Evolutionary conservation across 2,113 vertebrate genomes (phyloP), one percentile per base, ranked within the genome.

Genomic region (Gambusia affinis): DNA sequence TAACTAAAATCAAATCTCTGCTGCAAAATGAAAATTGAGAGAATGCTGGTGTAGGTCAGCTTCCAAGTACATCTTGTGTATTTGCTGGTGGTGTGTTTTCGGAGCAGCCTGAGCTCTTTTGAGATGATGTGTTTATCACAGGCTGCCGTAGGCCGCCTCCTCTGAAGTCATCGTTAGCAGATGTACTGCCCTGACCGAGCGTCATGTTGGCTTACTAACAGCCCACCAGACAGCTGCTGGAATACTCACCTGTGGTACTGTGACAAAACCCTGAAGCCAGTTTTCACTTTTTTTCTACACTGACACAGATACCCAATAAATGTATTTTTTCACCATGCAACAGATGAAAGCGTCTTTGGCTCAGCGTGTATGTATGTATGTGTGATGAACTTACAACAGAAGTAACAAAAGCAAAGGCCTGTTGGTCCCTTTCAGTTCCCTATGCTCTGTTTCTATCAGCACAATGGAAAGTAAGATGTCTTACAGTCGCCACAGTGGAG

Each of bases 261-360:
- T 92, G 88, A 89, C 89, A 89, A 87, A 57, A 90, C 88, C 88
- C 90, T 84, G 80, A 92, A 93, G 90, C 88, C 90, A 91, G 80
- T 92, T 92, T 91, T 94, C 90, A 91, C 83, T 81, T 91, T 30
- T 92, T 93, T 93, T 92, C 87, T 94, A 94, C 94, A 92, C 92
- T 92, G 89, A 87, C 93, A 92, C 92, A 89, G 86, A 95, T 94
- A 93, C 51, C 93, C 92, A 95, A 95, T 94, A 94, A 94, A 94
- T 94, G 92, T 94, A 92, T 94, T 94, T 94, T 94, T 95, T 92
- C 92, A 92, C 91, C 94, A 94, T 91, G 90, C 88, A 87, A 78
- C 70, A 33, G 61, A 83, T 74, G 78, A 84, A 73, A 78, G 65
- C 75, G 39, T 91, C 70, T 83, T 85, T 88, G 85, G 81, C 78